These are phyloP conservation scores for Spea multiplicata DNA, from an alignment of 2,113 vertebrate genomes.

Conservation along the genomic window DNA sequence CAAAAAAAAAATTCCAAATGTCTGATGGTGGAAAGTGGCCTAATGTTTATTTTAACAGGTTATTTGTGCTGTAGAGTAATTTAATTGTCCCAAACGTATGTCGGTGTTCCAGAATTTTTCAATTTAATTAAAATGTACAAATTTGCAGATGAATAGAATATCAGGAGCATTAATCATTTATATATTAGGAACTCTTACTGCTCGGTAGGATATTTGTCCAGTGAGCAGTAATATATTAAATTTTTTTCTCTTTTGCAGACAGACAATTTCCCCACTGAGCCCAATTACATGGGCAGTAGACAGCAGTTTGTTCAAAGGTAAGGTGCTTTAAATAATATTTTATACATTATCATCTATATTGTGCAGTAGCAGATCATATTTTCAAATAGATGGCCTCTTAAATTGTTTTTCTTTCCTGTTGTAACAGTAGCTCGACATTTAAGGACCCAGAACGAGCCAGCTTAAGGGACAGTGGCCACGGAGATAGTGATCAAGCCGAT, in stretches of 20 bases:
- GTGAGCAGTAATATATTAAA: conserved; percentile 76
- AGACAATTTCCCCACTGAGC: conserved; percentile 99
- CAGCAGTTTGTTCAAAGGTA: conserved; percentile 99
- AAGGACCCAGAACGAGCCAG: conserved; percentile 98
- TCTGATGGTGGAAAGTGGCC: conserved; percentile 62
- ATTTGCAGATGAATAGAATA: conserved; percentile 77
- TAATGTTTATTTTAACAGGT: conserved; percentile 80
- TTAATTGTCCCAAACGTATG: conserved; percentile 76
- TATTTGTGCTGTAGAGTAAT: conserved; percentile 74
- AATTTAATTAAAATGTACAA: conserved; percentile 83
- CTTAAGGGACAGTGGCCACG: conserved; percentile 98
- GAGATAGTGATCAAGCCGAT: conserved; percentile 99
- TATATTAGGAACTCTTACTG: conserved; percentile 85
- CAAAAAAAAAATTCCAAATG: conserved; percentile 61
- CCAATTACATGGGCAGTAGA: conserved; percentile 99
- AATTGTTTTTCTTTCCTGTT: conserved; percentile 50
- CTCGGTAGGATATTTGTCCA: conserved; percentile 81
- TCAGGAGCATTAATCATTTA: conserved; percentile 87
- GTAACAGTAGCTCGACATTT: conserved; percentile 92
- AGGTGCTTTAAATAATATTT: conserved; percentile 83
- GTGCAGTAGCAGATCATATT: conserved; percentile 3
- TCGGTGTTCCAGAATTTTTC: conserved; percentile 76
- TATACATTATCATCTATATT: conserved; percentile 49
- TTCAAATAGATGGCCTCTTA: conserved; percentile 29
- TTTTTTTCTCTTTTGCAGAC: conserved; percentile 91